Evolutionary conservation across 2,888 invertebrate species (phyloP), one percentile per base, ranked within the genome.

Genomic region (Spilosoma lubricipeda): DNA sequence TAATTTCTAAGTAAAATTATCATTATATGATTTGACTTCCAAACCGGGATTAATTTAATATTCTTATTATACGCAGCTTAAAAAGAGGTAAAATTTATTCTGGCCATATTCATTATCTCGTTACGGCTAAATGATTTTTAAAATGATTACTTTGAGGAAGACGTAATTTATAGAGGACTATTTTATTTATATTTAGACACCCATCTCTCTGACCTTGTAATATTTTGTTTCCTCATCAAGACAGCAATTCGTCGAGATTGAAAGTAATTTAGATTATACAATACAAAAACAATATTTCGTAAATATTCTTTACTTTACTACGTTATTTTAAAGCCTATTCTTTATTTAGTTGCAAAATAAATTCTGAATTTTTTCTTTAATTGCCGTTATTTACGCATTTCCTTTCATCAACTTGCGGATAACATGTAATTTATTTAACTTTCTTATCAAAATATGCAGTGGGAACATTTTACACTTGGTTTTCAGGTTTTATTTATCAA

Each of bases 111-210:
- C 27, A 67, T 67, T 67, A 67, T 67, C 45, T 45, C 45, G 45
- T 45, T 67, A 67, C 30, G 67, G 45, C 67, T 67, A 45, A 67
- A 67, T 67, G 18, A 27, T 67, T 27, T 45, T 59, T 13, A 27
- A n/a, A 59, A 59, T 59, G 0, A 27, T 27, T 27, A 27, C 4
- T 56, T 56, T 27, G 9, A n/a, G 23, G 3, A 11, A 56, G 8
- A 72, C 15, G 20, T 68, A 76, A 81, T 75, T 67, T 74, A 73
- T 78, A 73, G 75, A 71, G 70, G 74, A 67, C 33, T 66, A 11
- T 56, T n/a, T n/a, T 20, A n/a, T 56, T 56, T n/a, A 56, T n/a
- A 56, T 52, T 52, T 52, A 52, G 52, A 52, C 8, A 48, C n/a
- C n/a, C n/a, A 23, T 56, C 56, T 11, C 2, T 13, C 13, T n/a